Conservation (phyloP, 2,888 invertebrate genomes). For the Amphipoea lucens region DNA sequence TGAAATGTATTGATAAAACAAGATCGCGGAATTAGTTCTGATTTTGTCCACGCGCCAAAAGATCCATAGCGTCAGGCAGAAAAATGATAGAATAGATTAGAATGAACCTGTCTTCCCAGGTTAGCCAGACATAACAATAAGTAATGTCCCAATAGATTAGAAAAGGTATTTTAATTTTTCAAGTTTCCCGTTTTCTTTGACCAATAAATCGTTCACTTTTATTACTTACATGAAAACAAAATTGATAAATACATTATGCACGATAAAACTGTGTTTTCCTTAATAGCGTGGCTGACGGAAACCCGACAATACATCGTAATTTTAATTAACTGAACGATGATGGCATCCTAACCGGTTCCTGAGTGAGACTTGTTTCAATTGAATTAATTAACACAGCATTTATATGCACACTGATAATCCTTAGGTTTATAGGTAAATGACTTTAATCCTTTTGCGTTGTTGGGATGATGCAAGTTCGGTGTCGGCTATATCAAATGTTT, state of each 20-base stretch:
- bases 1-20: not conserved
- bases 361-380: slow-evolving; percentile 28
- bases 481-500: not conserved
- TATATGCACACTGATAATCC: slow-evolving; percentile 50
- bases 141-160: not conserved
- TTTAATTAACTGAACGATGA: slow-evolving; percentile 53
- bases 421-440: slow-evolving; percentile 11
- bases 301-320: slow-evolving; percentile 38
- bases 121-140: no score
- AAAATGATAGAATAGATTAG: not conserved
- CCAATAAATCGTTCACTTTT: slow-evolving; percentile 1
- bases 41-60: not conserved
- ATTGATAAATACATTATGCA: not conserved
- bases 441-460: not conserved
- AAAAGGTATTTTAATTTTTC: not conserved
- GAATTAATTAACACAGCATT: slow-evolving; percentile 43
- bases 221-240: not conserved
- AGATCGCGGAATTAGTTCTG: not conserved
- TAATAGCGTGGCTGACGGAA: slow-evolving; percentile 29
- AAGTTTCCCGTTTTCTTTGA: not conserved
- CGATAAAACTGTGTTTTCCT: slow-evolving; percentile 23
- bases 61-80: not conserved
- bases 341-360: slow-evolving; percentile 61
- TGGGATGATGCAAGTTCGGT: not conserved
- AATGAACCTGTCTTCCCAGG: not conserved